Base-by-base conservation (phyloP, 1,140 invertebrate species). In the Drosophila littoralis region DNA sequence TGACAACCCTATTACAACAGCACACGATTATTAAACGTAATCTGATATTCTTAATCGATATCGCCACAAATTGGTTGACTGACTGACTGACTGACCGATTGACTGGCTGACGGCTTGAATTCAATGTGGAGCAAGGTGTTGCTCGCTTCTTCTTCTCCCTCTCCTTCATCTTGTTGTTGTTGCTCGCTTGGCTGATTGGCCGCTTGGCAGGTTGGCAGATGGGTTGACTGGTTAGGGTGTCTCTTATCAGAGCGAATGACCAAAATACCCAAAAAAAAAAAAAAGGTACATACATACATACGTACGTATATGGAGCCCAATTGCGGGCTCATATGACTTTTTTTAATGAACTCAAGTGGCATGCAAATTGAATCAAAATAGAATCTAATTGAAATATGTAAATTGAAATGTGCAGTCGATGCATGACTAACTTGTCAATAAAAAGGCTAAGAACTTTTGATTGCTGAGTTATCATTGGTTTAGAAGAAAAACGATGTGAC, bases 1-100 rank as follows among this genome's bases (percentile, higher is more conserved):
- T 45, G 40, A 55, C 64, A 61, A 74, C 65, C 15, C 65, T 70
- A 40, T 60, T 65, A 35, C 28, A 22, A 2, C 22, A 43, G 6
- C 15, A 12, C 35, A 32, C 51, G 57, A 50, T 61, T 43, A 69
- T 70, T 66, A 51, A 48, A 42, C 33, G 58, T 70, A 75, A 75
- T 75, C 72, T 69, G 66, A 75, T 70, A 69, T 70, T 48, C 55
- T 36, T 50, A 75, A 63, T 75, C 66, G 65, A 75, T 74, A 74
- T 55, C 42, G 40, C 40, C 1, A 5, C 40, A 13, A 45, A 28
- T 15, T 48, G 17, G 22, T 13, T 54, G 55, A 13, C 35, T 40
- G 15, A 12, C 50, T 58, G 35, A 67, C 42, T 48, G 33, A 28
- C 35, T 40, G 15, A 12, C 50, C 50, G 35, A 67, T 33, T 48